Base-by-base conservation (phyloP, 2,888 invertebrate genomes). In the Subacronicta megacephala region DNA sequence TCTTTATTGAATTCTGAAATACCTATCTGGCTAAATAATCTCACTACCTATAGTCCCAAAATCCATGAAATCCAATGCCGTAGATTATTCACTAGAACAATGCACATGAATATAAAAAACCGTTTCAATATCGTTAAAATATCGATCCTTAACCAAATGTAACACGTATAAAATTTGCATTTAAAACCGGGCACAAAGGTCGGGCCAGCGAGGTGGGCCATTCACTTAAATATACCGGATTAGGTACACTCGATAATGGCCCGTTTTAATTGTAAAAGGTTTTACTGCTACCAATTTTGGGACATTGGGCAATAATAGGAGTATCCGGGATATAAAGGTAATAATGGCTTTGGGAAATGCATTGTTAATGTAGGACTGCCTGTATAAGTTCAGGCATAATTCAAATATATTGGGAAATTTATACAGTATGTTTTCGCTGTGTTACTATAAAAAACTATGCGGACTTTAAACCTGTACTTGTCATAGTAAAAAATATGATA, bases 221-320 rank as follows among this genome's bases (percentile, higher is more conserved):
- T 81, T 82, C 80, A 75, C 78, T 79, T 79, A 80, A 85, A 84
- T 80, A 81, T 75, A 72, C 80, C 74, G 88, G 87, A 90, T 90
- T 87, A 89, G 76, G 83, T 71, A 81, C 78, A 79, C 67, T 81
- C 83, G 86, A 86, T 88, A 90, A 90, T 89, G 84, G 82, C 58
- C 74, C 69, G 77, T 81, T 89, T 85, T 85, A 84, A 87, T 87
- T 88, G 82, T 83, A 81, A 81, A 82, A 82, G 80, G 80, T 81
- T 77, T 75, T 67, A 72, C 47, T 72, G 67, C 50, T 71, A 44
- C 66, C 67, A 64, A 76, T 68, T 64, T 77, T 72, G 54, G 72
- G 50, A 73, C 62, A 71, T 59, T 67, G 44, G 54, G 71, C 52
- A 70, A 75, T 64, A 61, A 68, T 64, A 50, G 46, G 9, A 50